phyloP scores from a whole-genome alignment of 2,797 vertebrate species.

The Phataginus tricuspis region DNA sequence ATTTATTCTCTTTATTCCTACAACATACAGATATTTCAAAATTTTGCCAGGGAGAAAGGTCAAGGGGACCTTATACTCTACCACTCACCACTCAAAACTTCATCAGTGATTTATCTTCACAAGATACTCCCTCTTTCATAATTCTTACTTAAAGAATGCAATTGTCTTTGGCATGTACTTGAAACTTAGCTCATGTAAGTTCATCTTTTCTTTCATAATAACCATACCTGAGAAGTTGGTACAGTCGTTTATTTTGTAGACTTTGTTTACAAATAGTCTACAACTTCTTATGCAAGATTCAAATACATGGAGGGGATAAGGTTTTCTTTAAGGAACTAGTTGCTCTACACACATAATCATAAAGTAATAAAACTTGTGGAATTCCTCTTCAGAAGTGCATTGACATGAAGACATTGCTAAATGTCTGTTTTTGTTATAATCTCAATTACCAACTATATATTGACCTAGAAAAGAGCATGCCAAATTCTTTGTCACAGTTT shows the following conservation, averaged over 20 bases:
- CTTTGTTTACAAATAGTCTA: not conserved
- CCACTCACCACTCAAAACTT: not conserved
- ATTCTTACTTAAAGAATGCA: not conserved
- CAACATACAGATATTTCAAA: not conserved
- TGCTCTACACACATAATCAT: not conserved
- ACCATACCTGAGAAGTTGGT: not conserved
- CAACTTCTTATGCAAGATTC: not conserved
- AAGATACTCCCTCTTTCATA: not conserved
- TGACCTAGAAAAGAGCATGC: not conserved
- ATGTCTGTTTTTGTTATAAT: not conserved
- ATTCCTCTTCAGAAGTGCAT: not conserved
- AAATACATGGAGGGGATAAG: not conserved
- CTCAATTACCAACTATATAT: not conserved
- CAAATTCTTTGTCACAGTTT: not conserved
- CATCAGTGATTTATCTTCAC: not conserved
- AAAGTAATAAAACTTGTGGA: not conserved
- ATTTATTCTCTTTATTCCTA: conserved; percentile 54
- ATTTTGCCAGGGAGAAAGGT: not conserved
- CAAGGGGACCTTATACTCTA: not conserved
- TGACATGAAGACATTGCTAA: not conserved
- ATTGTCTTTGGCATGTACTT: conserved; percentile 10
- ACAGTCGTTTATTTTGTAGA: not conserved
- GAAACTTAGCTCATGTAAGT: not conserved
- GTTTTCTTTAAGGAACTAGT: not conserved
- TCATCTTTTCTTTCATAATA: conserved; percentile 1